Percentiles rank a stretch among this genome's conserved stretches.
Evolutionary conservation across 2,113 vertebrate genomes (phyloP).

Genomic region (Columba livia): DNA sequence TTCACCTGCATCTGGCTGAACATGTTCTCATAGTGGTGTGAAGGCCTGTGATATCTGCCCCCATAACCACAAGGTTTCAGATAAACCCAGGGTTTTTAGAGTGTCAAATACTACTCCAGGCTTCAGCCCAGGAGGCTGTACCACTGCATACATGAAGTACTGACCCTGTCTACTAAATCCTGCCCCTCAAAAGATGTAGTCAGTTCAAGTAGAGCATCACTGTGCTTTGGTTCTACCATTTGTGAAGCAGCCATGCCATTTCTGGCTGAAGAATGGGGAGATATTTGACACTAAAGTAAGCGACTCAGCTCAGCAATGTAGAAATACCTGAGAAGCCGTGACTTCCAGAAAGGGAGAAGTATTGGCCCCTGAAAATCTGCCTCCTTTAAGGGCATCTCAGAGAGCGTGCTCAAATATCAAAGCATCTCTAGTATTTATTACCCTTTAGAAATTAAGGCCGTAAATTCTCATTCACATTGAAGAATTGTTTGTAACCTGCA

Average conservation of each 20-base stretch:
- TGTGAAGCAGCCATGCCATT: accelerated
- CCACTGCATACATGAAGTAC: accelerated
- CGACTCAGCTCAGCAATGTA: background rate
- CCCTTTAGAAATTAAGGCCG: background rate
- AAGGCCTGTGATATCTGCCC: background rate
- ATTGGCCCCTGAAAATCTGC: background rate
- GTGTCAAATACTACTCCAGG: background rate
- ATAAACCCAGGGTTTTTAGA: background rate
- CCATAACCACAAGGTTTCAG: background rate
- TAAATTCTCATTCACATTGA: background rate
- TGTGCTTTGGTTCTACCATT: accelerated
- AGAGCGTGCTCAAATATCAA: slow-evolving; percentile 9
- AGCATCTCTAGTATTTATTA: slow-evolving; percentile 14
- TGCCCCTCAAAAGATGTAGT: background rate
- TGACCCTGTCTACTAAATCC: background rate
- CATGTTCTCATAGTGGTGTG: background rate
- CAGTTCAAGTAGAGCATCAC: background rate
- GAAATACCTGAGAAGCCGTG: background rate
- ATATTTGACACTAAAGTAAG: background rate
- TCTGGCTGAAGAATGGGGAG: background rate
- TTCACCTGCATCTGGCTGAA: background rate
- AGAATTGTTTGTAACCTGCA: background rate
- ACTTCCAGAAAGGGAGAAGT: background rate
- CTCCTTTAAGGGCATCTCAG: background rate
- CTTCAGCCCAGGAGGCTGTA: background rate